Conservation (phyloP, 2,888 invertebrate species). For the Brassicogethes aeneus region DNA sequence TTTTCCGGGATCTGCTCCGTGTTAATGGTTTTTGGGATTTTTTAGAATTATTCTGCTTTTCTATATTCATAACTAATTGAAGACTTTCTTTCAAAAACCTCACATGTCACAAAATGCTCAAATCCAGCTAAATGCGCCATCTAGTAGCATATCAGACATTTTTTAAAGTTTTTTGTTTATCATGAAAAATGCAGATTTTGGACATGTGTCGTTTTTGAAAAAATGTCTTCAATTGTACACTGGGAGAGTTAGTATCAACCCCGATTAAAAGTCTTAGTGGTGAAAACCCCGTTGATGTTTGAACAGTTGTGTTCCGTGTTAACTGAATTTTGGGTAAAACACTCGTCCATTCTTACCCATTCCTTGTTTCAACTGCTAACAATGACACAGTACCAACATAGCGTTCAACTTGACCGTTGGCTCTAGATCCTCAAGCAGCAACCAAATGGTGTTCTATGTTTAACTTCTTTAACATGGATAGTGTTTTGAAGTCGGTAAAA, state of each 20-base stretch:
- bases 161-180: too few species aligned
- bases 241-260: neutral
- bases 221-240: neutral
- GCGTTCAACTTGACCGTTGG: neutral
- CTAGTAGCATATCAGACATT: too few species aligned
- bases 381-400: neutral
- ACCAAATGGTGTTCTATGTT: neutral
- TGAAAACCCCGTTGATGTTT: slow-evolving; percentile 1
- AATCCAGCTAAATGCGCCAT: too few species aligned
- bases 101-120: too few species aligned
- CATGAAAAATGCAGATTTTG: too few species aligned
- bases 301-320: neutral
- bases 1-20: too few species aligned
- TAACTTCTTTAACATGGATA: neutral
- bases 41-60: too few species aligned
- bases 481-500: neutral
- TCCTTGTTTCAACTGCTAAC: neutral
- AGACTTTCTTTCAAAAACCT: too few species aligned
- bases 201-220: too few species aligned
- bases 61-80: too few species aligned
- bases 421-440: neutral
- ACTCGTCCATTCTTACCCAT: slow-evolving; percentile 3
- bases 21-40: too few species aligned
- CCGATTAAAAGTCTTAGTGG: neutral
- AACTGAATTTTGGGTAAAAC: slow-evolving; percentile 1